Percentiles rank a stretch among this genome's conserved stretches.
phyloP scores from a whole-genome alignment of 2,888 invertebrate genomes.

The Meteorus colon region DNA sequence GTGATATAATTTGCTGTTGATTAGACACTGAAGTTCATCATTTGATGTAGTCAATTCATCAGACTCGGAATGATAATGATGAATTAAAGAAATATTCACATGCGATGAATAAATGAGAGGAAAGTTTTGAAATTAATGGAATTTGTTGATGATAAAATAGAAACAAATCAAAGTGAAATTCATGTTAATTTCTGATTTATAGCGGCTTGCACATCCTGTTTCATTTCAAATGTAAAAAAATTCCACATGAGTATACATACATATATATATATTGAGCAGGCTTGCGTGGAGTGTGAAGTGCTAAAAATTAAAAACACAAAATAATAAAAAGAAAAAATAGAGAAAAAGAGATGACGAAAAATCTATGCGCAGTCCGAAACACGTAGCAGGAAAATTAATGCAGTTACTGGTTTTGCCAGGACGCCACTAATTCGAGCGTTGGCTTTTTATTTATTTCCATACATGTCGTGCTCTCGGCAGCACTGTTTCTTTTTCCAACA shows the following conservation, averaged over 20 bases:
- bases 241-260: background rate
- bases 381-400: constrained; percentile 56
- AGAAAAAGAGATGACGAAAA: constrained; percentile 22
- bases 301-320: constrained; percentile 4
- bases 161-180: background rate
- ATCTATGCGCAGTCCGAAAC: constrained; percentile 32
- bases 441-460: constrained; percentile 59
- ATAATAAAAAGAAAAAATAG: constrained; percentile 26
- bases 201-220: background rate
- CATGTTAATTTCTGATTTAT: background rate
- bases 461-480: constrained; percentile 26
- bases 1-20: too few relatives aligned
- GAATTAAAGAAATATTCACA: background rate
- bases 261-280: background rate
- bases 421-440: constrained; percentile 58
- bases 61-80: too few relatives aligned
- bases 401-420: constrained; percentile 62
- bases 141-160: background rate
- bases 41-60: too few relatives aligned
- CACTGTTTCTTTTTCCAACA: constrained; percentile 32
- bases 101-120: background rate
- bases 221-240: background rate
- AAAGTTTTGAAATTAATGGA: background rate
- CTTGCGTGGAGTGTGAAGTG: background rate
- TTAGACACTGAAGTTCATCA: too few relatives aligned